phyloP scores from a whole-genome alignment of 2,113 vertebrate species.

The Aythya baeri region DNA sequence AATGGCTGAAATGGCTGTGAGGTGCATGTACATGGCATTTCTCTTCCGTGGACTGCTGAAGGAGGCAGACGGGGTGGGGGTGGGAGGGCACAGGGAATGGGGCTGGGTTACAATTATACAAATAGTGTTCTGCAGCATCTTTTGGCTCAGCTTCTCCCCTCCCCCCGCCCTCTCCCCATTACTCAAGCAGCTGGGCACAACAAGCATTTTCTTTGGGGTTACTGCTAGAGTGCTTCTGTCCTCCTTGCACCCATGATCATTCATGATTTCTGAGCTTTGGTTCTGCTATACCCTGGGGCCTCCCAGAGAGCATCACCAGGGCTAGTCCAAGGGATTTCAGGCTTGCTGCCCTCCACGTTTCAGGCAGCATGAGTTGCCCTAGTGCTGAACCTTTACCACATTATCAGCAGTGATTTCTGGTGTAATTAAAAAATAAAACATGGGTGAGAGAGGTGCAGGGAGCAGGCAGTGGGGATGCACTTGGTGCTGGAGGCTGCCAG shows the following conservation, averaged over 20 bases:
- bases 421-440: no score
- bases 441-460: background rate
- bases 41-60: background rate
- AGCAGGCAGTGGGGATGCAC: background rate
- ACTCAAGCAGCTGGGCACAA: background rate
- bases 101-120: fast-evolving
- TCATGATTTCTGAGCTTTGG: fast-evolving
- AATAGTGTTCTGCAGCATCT: background rate
- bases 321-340: background rate
- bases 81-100: background rate
- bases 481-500: background rate
- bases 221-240: background rate
- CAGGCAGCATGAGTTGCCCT: fast-evolving
- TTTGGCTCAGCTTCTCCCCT: no score
- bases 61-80: background rate
- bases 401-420: background rate
- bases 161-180: no score
- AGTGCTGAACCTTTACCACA: background rate
- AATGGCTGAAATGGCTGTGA: fast-evolving
- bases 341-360: fast-evolving
- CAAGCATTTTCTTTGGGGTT: background rate
- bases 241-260: fast-evolving
- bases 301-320: background rate
- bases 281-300: background rate
- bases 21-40: fast-evolving